Evolutionary conservation across 2,888 invertebrate genomes (phyloP), one percentile per base, ranked within the genome.

Genomic region (Amblyteles armatorius): DNA sequence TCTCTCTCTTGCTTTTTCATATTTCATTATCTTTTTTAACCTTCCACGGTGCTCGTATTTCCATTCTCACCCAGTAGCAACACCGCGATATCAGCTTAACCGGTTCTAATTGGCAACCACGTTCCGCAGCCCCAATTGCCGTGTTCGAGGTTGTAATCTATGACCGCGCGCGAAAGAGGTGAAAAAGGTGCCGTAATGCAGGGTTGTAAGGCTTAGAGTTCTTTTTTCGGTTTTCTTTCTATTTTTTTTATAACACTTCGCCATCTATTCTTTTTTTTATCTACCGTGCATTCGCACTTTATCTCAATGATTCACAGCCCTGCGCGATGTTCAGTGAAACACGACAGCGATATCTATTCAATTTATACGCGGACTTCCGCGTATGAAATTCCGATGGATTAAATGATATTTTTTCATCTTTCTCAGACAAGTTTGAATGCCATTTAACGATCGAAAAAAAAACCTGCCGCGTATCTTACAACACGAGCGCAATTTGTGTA

Each of bases 71-170:
- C 29, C 63, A 60, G 79, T 63, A 69, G 68, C 52, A 40, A 83
- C 52, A 63, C 68, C 57, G 69, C n/a, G 68, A 79, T 83, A 79
- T 83, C 48, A 69, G 74, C 79, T 74, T 71, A 83, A 83, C 79
- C 74, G 68, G 63, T 79, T 63, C 83, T 83, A 83, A 83, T 83
- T 83, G 69, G 83, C 65, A 68, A 74, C 79, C 74, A 55, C 69
- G 44, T 48, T 44, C 73, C 52, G 52, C 74, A 63, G 63, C 63
- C 40, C 74, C 65, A 65, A 79, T 79, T 83, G 65, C 63, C 52
- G 74, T 71, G 50, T 63, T 50, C 67, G 40, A 57, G 79, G 69
- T 83, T 74, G 78, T 71, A 71, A 79, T 76, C 79, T 79, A 83
- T 52, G 63, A 29, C 22, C 74, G 44, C 57, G 33, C 74, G 74